Evolutionary conservation across 1,140 invertebrate genomes (phyloP).

Genomic region (Choristoneura fumiferana): DNA sequence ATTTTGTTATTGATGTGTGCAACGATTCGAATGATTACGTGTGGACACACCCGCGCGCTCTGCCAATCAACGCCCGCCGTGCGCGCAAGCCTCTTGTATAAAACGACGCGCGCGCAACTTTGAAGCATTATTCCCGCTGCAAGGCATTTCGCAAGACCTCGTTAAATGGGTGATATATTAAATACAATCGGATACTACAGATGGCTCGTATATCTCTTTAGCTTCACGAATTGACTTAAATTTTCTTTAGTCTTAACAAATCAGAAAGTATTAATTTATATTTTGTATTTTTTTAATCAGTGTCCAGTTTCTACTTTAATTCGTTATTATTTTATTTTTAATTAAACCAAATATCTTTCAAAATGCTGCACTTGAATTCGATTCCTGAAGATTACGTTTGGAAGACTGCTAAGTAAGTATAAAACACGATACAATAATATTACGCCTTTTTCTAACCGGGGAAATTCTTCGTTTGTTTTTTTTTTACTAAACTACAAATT

Average conservation of each 20-base stretch:
- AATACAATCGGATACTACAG: constrained; percentile 59
- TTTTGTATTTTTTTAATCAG: constrained; percentile 31
- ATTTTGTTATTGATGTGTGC: background rate
- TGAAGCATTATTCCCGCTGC: constrained; percentile 42
- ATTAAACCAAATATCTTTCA: constrained; percentile 33
- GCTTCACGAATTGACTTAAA: constrained; percentile 61
- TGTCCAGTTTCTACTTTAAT: constrained; percentile 24
- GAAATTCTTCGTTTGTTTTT: no score
- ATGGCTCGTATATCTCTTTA: constrained; percentile 68
- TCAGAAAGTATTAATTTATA: constrained; percentile 41
- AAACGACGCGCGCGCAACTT: constrained; percentile 38
- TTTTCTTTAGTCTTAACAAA: constrained; percentile 29
- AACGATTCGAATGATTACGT: constrained; percentile 29
- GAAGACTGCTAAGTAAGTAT: constrained; percentile 61
- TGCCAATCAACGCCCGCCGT: constrained; percentile 52
- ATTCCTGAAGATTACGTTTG: constrained; percentile 63
- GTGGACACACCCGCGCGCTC: constrained; percentile 54
- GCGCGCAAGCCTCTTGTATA: constrained; percentile 53
- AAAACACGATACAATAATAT: background rate
- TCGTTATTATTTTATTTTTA: constrained; percentile 28
- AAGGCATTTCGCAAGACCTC: constrained; percentile 34
- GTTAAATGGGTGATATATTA: constrained; percentile 74
- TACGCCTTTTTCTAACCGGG: no score
- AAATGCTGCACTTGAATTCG: constrained; percentile 66
- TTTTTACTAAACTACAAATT: no score